A percentile compares a stretch with the other conserved stretches of the same genome.
Conservation (phyloP, 2,888 invertebrate species). For the Cryptocephalus primarius region DNA sequence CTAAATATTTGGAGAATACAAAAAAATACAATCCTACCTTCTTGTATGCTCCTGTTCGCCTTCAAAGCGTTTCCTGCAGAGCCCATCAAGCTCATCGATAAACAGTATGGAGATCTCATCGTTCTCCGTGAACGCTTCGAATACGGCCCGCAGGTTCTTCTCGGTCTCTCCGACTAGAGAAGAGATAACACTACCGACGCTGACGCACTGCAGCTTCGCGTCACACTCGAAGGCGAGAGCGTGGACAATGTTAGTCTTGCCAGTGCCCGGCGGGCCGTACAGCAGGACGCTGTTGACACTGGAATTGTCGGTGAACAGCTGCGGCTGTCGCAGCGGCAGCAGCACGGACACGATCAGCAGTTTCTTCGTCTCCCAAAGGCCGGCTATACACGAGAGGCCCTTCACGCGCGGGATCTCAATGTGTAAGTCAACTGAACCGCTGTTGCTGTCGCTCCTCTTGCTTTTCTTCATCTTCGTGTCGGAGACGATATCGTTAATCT, state of each 20-base stretch:
- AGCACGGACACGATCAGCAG: slow-evolving; percentile 39
- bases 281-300: slow-evolving; percentile 43
- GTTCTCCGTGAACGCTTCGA: slow-evolving; percentile 22
- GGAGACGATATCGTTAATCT: no score
- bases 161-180: slow-evolving; percentile 47
- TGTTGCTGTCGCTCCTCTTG: no score
- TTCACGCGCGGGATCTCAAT: slow-evolving; percentile 22
- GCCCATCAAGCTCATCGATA: slow-evolving; percentile 49
- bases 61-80: slow-evolving; percentile 40
- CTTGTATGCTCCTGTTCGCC: slow-evolving; percentile 42
- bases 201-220: slow-evolving; percentile 40
- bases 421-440: no score
- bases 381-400: slow-evolving; percentile 40
- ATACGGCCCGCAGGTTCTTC: slow-evolving; percentile 34
- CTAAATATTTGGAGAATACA: no score
- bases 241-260: slow-evolving; percentile 37
- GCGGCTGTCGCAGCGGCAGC: slow-evolving; percentile 43
- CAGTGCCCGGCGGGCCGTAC: slow-evolving; percentile 42
- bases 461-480: no score
- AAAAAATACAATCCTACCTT: slow-evolving; percentile 21
- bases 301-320: slow-evolving; percentile 39
- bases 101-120: slow-evolving; percentile 40
- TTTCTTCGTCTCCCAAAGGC: slow-evolving; percentile 39
- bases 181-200: slow-evolving; percentile 43
- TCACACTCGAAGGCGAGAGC: slow-evolving; percentile 40